Conservation (phyloP, 2,113 vertebrate species). For the Leucoraja erinaceus region DNA sequence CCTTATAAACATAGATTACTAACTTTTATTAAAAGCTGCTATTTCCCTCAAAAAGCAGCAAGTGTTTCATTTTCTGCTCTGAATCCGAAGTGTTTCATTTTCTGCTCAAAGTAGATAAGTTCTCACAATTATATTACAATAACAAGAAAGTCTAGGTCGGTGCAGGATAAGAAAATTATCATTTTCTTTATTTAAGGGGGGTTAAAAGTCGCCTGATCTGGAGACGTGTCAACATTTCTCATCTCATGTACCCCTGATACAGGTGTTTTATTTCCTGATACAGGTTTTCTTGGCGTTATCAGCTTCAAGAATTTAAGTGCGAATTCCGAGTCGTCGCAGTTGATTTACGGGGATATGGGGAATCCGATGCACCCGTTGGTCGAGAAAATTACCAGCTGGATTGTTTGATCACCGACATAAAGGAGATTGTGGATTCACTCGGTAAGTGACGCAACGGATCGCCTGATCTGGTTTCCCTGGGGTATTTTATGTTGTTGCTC, state of each 20-base stretch:
- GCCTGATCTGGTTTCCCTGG: background rate
- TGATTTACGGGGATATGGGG: slow-evolving; percentile 91
- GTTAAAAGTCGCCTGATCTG: background rate
- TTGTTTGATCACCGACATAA: slow-evolving; percentile 83
- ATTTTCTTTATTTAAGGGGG: background rate
- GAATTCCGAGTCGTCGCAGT: slow-evolving; percentile 91
- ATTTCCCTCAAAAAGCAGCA: background rate
- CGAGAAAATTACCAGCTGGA: slow-evolving; percentile 80
- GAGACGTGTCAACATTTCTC: background rate
- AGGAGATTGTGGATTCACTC: slow-evolving; percentile 91
- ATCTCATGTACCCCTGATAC: background rate
- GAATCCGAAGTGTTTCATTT: too few relatives aligned
- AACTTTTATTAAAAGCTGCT: background rate
- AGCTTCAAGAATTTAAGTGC: slow-evolving; percentile 92
- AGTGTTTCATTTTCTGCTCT: too few relatives aligned
- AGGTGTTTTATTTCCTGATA: background rate
- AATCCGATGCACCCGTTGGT: slow-evolving; percentile 80
- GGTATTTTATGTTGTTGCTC: background rate
- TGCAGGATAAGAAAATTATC: background rate
- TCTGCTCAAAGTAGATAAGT: too few relatives aligned
- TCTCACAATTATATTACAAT: too few relatives aligned
- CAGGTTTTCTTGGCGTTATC: slow-evolving; percentile 97
- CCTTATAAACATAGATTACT: background rate
- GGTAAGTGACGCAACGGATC: slow-evolving; percentile 58
- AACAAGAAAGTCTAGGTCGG: background rate